Evolutionary conservation across 35 echinoderm and acorn worm species (phyloP), one percentile per base, ranked within the genome.

Genomic region (Amphiura filiformis): DNA sequence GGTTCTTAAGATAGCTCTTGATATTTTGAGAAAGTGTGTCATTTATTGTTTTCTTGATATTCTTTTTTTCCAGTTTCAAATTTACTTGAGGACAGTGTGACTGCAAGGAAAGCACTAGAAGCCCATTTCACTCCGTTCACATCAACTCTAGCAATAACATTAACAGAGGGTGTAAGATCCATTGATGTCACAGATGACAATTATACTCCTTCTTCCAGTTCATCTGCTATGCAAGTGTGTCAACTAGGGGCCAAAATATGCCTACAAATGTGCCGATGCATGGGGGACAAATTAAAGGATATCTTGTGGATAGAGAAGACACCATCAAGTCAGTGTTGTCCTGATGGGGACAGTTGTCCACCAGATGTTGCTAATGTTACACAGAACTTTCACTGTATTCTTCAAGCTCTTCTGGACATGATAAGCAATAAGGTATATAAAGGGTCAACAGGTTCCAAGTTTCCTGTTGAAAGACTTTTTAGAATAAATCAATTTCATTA

Each of bases 71-170:
- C n/a, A 91, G 89, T 91, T 30, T 91, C 82, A 33, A 78, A 56
- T 44, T 82, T 91, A 34, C 81, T 91, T 23, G 89, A 85, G 78
- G 76, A 28, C 23, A 91, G 76, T 76, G 38, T 38, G 26, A 44
- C 76, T 0, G 76, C 79, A 36, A 39, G 82, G n/a, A 33, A 77
- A 26, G 75, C 47, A 18, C 82, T 91, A 1, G 36, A 23, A 0
- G 56, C 35, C 3, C 38, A 85, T 42, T 91, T 85, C 76, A 64
- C 76, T 30, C 81, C 49, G 61, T 52, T 84, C 75, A 61, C 85
- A 0, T 22, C 70, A 13, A 39, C 61, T n/a, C 12, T 85, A 41
- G 70, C 83, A 40, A 38, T 31, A 39, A 61, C 89, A 3, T 57
- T 65, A 9, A 79, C 61, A 70, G 61, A 70, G 9, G 49, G 17